These are phyloP conservation scores for Globicephala melas DNA, from an alignment of 2,113 vertebrate species.

Conservation along the genomic window DNA sequence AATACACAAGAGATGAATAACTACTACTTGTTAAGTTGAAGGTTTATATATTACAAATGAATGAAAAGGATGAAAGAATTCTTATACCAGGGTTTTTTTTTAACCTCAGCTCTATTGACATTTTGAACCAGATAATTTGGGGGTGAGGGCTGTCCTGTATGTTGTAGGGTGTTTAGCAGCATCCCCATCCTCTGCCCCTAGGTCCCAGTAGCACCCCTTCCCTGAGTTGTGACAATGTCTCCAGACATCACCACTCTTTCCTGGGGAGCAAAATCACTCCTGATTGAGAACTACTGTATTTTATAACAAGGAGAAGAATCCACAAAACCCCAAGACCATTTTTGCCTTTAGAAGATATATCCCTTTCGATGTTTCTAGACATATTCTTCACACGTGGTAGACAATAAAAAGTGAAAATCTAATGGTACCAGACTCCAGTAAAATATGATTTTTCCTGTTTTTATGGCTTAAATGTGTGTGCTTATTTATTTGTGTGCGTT, in stretches of 20 bases:
- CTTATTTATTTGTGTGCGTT: neutral
- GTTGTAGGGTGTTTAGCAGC: neutral
- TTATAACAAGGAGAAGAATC: neutral
- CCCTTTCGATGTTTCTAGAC: neutral
- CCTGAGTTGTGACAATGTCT: neutral
- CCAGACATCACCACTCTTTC: neutral
- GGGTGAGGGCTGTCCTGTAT: neutral
- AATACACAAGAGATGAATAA: neutral
- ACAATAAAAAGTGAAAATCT: neutral
- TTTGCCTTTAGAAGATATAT: neutral
- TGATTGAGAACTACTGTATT: neutral
- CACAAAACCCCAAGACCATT: neutral
- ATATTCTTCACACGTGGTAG: neutral
- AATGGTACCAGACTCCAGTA: neutral
- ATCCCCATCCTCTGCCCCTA: neutral
- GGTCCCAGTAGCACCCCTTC: neutral
- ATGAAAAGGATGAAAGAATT: neutral
- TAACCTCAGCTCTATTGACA: neutral
- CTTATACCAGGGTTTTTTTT: neutral
- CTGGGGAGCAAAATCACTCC: neutral
- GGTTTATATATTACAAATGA: neutral
- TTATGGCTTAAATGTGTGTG: neutral
- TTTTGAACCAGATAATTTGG: neutral
- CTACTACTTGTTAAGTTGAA: neutral
- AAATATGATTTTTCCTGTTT: neutral